Base-by-base conservation (phyloP, 2,888 invertebrate species). In the Nezara viridula region DNA sequence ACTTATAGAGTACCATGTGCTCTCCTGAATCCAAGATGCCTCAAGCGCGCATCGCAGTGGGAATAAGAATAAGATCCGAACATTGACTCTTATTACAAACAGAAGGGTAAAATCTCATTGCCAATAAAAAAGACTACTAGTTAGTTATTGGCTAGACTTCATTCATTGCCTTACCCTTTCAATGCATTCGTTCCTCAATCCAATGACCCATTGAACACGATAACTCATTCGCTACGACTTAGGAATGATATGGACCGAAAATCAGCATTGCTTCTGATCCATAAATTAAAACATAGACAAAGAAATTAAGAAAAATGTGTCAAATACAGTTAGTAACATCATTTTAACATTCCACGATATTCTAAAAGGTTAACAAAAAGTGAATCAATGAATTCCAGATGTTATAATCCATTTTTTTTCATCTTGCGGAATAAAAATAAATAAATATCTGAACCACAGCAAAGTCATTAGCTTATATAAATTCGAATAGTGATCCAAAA, bases 181-280 rank as follows among this genome's bases (percentile, higher is more conserved):
- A 81, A 81, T 81, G 44, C 24, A 81, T 81, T 81, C 81, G 81
- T 81, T 81, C 81, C 81, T n/a, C 81, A 73, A 73, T 73, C 66
- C 66, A 10, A 73, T 73, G 37, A 73, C 37, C 66, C 81, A 81
- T 81, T 81, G 9, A 44, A 44, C n/a, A 81, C 81, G 81, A 81
- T n/a, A 47, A 24, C 44, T 44, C 44, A 81, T 81, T 81, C 44
- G 81, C 24, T 47, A 81, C 81, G 40, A n/a, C n/a, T 44, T 40
- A 44, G 81, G 81, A n/a, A n/a, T 81, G 81, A 44, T 81, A 81
- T 47, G 44, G 81, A 44, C 12, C 4, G 81, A 44, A 47, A 81
- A 81, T 81, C 44, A 81, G 81, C 81, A 44, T 44, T n/a, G 44
- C 7, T 21, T 77, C 27, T 73, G 9, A 73, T 37, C 21, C 66